A percentile compares a stretch with the other conserved stretches of the same genome.
phyloP scores from a whole-genome alignment of 2,113 vertebrate genomes.

The human (Homo sapiens) region DNA sequence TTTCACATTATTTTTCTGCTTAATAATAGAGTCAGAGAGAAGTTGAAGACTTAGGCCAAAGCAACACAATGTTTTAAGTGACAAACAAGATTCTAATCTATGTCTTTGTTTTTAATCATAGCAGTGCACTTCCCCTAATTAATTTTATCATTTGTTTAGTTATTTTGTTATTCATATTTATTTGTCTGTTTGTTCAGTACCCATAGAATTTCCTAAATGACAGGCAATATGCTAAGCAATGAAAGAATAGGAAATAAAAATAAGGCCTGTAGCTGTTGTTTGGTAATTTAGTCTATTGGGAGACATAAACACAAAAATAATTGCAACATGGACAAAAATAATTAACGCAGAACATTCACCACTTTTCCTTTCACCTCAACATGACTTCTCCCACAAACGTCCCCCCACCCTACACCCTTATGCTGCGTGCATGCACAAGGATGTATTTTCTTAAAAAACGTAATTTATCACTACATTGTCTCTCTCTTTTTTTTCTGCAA shows the following conservation, averaged over 20 bases:
- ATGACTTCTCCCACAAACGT: background rate
- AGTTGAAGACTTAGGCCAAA: background rate
- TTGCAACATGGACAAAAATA: background rate
- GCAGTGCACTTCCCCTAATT: background rate
- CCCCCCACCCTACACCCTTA: background rate
- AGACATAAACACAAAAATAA: background rate
- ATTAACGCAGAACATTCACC: background rate
- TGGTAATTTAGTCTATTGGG: background rate
- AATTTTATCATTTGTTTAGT: background rate
- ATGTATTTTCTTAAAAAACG: too few species aligned
- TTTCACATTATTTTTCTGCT: background rate
- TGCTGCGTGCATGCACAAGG: fast-evolving
- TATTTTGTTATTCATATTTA: background rate
- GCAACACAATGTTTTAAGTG: background rate
- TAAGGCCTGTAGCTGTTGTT: background rate
- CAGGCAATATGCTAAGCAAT: background rate
- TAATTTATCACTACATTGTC: background rate
- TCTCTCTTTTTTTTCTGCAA: background rate
- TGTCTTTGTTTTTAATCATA: background rate
- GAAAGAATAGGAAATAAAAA: background rate
- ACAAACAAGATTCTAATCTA: background rate
- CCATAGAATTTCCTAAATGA: background rate
- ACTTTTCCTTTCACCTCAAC: background rate
- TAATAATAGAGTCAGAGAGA: background rate
- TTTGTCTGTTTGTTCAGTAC: background rate